Evolutionary conservation across 2,113 vertebrate genomes (phyloP).

Genomic region (Telmatochromis sp.): DNA sequence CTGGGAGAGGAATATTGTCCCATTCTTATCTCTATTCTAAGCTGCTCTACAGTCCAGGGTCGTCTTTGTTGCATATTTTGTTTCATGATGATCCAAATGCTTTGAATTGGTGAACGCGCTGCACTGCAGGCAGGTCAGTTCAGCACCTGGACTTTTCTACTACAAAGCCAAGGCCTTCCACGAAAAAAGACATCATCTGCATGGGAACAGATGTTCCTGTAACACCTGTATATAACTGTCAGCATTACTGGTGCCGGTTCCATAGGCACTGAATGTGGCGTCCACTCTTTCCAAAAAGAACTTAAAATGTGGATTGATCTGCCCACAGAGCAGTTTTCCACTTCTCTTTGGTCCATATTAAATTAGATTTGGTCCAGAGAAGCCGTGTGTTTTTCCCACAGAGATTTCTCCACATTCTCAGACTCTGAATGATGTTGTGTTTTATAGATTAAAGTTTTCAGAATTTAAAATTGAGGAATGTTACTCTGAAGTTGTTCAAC

Average conservation of each 20-base stretch:
- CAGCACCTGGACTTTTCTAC: not conserved
- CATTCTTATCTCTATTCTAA: not conserved
- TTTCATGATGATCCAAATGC: not conserved
- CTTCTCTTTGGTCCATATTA: not conserved
- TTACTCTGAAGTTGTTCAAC: not conserved
- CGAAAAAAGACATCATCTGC: not conserved
- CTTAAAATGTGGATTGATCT: not conserved
- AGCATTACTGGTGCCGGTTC: not conserved
- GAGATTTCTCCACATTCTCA: not conserved
- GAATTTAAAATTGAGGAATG: not conserved
- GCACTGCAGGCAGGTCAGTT: not conserved
- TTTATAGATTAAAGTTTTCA: not conserved
- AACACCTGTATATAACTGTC: not conserved
- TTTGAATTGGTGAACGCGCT: rapidly evolving
- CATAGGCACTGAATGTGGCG: not conserved
- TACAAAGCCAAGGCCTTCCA: not conserved
- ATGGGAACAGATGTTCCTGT: not conserved
- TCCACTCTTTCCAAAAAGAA: not conserved
- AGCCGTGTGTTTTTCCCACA: not conserved
- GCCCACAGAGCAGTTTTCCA: not conserved
- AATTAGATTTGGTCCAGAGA: not conserved
- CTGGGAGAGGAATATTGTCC: not conserved
- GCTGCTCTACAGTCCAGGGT: not conserved
- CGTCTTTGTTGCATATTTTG: not conserved
- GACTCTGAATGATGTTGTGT: not conserved